Conservation (phyloP, 2,797 vertebrate species). For the Paratrypauchen microcephalus region DNA sequence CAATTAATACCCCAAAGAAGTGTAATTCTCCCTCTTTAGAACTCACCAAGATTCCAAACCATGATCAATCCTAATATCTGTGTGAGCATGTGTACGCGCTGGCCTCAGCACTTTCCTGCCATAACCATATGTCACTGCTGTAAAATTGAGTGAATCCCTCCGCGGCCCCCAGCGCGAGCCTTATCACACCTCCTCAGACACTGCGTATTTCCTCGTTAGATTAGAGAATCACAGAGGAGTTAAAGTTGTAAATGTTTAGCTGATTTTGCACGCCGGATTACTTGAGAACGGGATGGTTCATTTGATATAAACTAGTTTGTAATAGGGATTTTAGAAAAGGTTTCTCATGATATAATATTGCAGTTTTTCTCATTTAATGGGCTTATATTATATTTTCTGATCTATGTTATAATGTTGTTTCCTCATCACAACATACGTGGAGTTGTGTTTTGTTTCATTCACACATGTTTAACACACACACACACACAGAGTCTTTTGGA, state of each 20-base stretch:
- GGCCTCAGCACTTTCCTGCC: slow-evolving; percentile 27
- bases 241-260: slow-evolving; percentile 19
- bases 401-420: too few species aligned
- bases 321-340: too few species aligned
- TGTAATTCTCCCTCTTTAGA: too few species aligned
- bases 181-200: slow-evolving; percentile 43
- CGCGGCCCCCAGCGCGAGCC: slow-evolving; percentile 15
- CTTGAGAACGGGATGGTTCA: not conserved
- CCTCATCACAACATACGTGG: too few species aligned
- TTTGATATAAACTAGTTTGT: not conserved
- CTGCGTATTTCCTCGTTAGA: slow-evolving; percentile 33
- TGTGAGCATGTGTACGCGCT: slow-evolving; percentile 15
- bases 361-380: too few species aligned
- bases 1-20: too few species aligned
- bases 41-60: not conserved
- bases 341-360: too few species aligned
- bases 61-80: slow-evolving; percentile 10
- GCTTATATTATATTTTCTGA: too few species aligned
- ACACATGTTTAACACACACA: too few species aligned
- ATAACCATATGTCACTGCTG: slow-evolving; percentile 26
- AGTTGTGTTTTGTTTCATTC: too few species aligned
- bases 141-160: slow-evolving; percentile 31
- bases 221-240: slow-evolving; percentile 26
- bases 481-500: too few species aligned
- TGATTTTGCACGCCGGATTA: slow-evolving; percentile 1